Evolutionary conservation across 2,113 vertebrate genomes (phyloP).

Genomic region (Etheostoma cragini): DNA sequence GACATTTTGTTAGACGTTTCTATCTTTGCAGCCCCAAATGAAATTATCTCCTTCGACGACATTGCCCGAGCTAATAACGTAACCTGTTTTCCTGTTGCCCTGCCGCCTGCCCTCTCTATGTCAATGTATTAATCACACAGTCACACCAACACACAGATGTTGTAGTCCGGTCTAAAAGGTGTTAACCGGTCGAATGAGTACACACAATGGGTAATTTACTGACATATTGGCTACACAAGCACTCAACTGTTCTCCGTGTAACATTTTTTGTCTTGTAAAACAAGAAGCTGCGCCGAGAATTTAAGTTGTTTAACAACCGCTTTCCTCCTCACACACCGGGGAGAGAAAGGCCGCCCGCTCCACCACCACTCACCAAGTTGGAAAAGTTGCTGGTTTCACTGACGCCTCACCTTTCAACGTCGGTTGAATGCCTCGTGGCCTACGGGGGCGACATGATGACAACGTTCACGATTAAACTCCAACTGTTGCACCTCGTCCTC

Average conservation of each 20-base stretch:
- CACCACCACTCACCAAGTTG: constrained; percentile 65
- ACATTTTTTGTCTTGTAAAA: not conserved
- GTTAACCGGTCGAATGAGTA: constrained; percentile 36
- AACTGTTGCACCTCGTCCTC: constrained; percentile 65
- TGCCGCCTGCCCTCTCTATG: constrained; percentile 16
- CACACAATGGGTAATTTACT: not conserved
- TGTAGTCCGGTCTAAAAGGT: constrained; percentile 44
- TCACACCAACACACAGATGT: constrained; percentile 60
- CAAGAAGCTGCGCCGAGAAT: not conserved
- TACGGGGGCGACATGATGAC: not conserved
- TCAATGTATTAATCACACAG: constrained; percentile 24
- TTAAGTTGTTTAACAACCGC: constrained; percentile 39
- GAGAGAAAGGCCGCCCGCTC: constrained; percentile 58
- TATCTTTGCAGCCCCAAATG: not conserved
- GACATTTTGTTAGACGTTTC: not conserved
- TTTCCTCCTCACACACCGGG: constrained; percentile 51
- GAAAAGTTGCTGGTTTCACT: constrained; percentile 75
- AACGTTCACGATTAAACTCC: constrained; percentile 17
- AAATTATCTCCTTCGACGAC: not conserved
- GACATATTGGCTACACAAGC: constrained; percentile 2
- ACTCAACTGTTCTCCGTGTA: not conserved
- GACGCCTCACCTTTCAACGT: constrained; percentile 54
- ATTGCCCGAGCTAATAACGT: not conserved
- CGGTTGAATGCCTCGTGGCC: constrained; percentile 32
- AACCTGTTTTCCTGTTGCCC: constrained; percentile 7